phyloP scores from a whole-genome alignment of 2,797 vertebrate genomes.

The Sarcophilus harrisii region DNA sequence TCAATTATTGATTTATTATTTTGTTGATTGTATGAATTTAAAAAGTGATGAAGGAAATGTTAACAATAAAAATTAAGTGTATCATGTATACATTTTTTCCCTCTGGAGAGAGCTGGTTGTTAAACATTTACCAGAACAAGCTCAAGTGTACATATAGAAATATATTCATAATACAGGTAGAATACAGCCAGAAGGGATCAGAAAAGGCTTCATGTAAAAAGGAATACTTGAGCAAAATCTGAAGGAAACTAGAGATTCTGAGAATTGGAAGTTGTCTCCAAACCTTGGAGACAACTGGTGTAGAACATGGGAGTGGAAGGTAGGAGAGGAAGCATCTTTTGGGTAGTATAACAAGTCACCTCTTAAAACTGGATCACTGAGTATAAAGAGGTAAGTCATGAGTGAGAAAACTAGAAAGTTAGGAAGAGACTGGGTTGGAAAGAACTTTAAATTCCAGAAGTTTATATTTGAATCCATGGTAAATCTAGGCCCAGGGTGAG shows the following conservation, averaged over 20 bases:
- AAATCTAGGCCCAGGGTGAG: neutral
- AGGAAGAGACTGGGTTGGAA: neutral
- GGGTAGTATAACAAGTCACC: neutral
- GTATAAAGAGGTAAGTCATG: neutral
- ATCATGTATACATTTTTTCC: neutral
- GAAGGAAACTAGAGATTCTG: neutral
- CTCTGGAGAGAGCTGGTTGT: neutral
- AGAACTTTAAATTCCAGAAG: neutral
- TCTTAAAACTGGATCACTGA: neutral
- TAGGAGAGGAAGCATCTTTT: neutral
- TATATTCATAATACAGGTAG: neutral
- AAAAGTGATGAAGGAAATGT: neutral
- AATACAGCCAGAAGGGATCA: neutral
- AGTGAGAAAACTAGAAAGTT: neutral
- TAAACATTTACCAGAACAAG: neutral
- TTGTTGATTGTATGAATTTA: neutral
- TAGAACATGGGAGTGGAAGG: neutral
- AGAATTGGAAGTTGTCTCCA: neutral
- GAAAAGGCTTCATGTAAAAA: neutral
- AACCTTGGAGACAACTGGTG: neutral
- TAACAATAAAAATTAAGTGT: neutral
- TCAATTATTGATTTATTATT: neutral
- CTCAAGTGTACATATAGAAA: neutral
- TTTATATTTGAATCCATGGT: neutral
- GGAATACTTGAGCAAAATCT: neutral